Percentiles rank a stretch among this genome's conserved stretches.
These are phyloP conservation scores for Enteromius afrohamiltoni DNA, from an alignment of 2,797 vertebrate species.

Conservation along the genomic window DNA sequence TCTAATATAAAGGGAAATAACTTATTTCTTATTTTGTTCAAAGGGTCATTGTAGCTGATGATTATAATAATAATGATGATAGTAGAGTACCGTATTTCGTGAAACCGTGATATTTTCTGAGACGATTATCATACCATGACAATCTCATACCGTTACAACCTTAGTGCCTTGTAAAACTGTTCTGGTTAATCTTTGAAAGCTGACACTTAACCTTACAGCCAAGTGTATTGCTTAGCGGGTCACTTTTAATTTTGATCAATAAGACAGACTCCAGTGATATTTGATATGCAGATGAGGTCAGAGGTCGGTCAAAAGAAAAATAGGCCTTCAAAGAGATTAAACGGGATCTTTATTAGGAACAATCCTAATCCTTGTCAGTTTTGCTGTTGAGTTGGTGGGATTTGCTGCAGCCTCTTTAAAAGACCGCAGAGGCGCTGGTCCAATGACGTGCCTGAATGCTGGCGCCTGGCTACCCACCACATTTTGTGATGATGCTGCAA, in stretches of 20 bases:
- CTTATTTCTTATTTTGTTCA: no score
- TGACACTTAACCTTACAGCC: slow-evolving; percentile 11
- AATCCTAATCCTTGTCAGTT: slow-evolving; percentile 61
- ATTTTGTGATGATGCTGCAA: slow-evolving; percentile 54
- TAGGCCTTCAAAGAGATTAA: slow-evolving; percentile 58
- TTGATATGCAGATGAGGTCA: slow-evolving; percentile 43
- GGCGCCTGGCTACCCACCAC: slow-evolving; percentile 22
- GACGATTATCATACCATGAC: no score
- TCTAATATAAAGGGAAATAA: no score
- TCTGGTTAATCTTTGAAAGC: neutral
- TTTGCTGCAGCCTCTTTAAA: slow-evolving; percentile 46
- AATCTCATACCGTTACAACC: no score
- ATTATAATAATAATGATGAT: no score
- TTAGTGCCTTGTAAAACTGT: slow-evolving; percentile 2
- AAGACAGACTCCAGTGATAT: slow-evolving; percentile 16
- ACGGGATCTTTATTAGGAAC: slow-evolving; percentile 53
- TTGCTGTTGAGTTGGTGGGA: slow-evolving; percentile 37
- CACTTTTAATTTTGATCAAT: slow-evolving; percentile 28
- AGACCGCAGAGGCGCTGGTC: slow-evolving; percentile 27
- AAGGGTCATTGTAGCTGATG: no score
- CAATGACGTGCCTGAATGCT: slow-evolving; percentile 44
- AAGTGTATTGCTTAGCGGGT: neutral
- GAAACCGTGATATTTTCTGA: no score
- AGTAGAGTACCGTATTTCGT: no score
- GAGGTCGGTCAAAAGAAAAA: slow-evolving; percentile 49